A percentile compares a stretch with the other conserved stretches of the same genome.
These are phyloP conservation scores for Junco hyemalis DNA, from an alignment of 2,113 vertebrate genomes.

Conservation along the genomic window DNA sequence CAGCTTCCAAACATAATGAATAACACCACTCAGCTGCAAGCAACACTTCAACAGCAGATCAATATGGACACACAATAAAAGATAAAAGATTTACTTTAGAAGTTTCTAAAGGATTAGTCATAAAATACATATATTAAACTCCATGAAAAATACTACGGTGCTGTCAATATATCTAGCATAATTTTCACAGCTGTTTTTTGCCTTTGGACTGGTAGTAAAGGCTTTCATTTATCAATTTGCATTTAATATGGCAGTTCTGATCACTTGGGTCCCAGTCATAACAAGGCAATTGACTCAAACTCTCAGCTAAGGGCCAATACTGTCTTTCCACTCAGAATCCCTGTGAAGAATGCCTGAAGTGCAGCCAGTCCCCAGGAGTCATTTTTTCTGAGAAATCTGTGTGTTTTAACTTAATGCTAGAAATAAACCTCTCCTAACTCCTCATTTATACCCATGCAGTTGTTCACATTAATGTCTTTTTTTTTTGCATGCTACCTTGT, in stretches of 20 bases:
- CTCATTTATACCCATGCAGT: background rate
- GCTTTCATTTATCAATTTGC: constrained; percentile 7
- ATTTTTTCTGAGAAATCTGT: background rate
- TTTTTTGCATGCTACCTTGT: background rate
- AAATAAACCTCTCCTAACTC: background rate
- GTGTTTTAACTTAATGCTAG: background rate
- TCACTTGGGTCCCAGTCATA: background rate
- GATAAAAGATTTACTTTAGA: background rate
- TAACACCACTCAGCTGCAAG: background rate
- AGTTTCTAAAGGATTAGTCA: background rate
- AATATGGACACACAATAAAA: background rate
- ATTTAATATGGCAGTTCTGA: background rate
- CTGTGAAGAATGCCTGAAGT: background rate
- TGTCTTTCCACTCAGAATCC: background rate
- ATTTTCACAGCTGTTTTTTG: background rate
- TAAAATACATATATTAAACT: background rate
- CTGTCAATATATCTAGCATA: background rate
- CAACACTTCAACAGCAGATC: background rate
- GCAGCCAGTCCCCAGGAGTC: background rate
- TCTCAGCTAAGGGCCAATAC: background rate
- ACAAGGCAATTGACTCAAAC: background rate
- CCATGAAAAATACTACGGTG: background rate
- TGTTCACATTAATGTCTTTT: fast-evolving
- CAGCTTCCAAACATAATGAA: constrained; percentile 1
- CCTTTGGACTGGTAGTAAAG: background rate